A percentile compares a stretch with the other conserved stretches of the same genome.
Evolutionary conservation across 2,888 invertebrate species (phyloP).

Genomic region (Orthosia gothica): DNA sequence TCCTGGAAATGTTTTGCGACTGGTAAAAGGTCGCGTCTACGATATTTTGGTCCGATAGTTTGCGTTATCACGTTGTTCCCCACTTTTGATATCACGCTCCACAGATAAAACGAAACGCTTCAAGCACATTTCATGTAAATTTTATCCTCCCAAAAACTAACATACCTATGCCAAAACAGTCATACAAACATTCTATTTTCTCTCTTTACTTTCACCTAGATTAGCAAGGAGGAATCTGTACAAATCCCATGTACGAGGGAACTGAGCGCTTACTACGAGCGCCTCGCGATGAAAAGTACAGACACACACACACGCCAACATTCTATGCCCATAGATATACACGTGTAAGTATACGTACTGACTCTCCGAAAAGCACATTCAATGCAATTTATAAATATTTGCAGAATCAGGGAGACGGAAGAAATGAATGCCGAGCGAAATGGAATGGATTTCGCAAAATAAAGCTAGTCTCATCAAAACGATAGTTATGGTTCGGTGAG

Average conservation of each 20-base stretch:
- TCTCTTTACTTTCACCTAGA: constrained; percentile 56
- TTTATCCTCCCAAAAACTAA: constrained; percentile 40
- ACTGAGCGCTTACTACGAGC: constrained; percentile 42
- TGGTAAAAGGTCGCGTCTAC: constrained; percentile 26
- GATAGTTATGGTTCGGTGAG: constrained; percentile 38
- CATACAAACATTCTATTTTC: constrained; percentile 49
- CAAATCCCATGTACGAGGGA: no score
- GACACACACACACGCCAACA: constrained; percentile 26
- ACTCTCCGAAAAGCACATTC: constrained; percentile 50
- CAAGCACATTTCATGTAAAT: constrained; percentile 44
- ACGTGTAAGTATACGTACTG: constrained; percentile 13
- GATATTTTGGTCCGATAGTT: constrained; percentile 35
- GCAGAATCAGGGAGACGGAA: constrained; percentile 54
- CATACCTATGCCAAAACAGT: constrained; percentile 18
- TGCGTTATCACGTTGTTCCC: constrained; percentile 43
- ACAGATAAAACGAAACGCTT: constrained; percentile 49
- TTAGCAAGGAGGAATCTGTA: constrained; percentile 56
- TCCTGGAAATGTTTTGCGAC: constrained; percentile 29
- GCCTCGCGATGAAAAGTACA: constrained; percentile 50
- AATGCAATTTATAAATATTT: constrained; percentile 66
- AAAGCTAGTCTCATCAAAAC: constrained; percentile 43
- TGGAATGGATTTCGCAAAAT: constrained; percentile 42
- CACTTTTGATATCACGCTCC: constrained; percentile 48
- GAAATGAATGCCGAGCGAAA: constrained; percentile 50
- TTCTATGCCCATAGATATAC: constrained; percentile 4